These are phyloP conservation scores for Falco punctatus DNA, from an alignment of 2,113 vertebrate species.

Conservation along the genomic window DNA sequence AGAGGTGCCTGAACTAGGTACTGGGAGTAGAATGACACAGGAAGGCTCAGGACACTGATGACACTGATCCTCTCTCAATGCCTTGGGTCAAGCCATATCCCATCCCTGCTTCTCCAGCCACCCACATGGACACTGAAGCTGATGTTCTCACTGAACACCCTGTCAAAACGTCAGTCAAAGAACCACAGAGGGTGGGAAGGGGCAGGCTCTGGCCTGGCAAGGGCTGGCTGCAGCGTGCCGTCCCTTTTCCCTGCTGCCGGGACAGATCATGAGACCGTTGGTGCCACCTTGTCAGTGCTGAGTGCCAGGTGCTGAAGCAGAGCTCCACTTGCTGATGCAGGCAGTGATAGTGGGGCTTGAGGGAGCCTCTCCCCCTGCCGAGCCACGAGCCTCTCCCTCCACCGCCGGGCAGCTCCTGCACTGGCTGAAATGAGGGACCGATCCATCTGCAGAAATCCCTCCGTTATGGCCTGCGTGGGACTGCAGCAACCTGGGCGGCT, in stretches of 20 bases:
- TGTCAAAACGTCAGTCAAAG: not conserved
- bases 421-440: not conserved
- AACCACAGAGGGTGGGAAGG: not conserved
- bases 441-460: not conserved
- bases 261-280: not conserved
- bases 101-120: not conserved
- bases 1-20: not conserved
- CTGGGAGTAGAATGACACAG: not conserved
- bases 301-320: not conserved
- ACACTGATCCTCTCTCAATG: not conserved
- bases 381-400: too few species aligned
- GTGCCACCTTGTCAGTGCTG: not conserved
- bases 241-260: not conserved
- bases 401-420: accelerated
- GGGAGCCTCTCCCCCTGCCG: not conserved
- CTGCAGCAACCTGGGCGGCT: not conserved
- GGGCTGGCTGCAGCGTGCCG: not conserved
- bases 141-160: not conserved
- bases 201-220: accelerated
- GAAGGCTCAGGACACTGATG: not conserved
- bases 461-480: not conserved
- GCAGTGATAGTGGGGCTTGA: not conserved
- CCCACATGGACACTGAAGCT: accelerated
- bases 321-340: not conserved
- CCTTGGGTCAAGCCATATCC: accelerated